Evolutionary conservation across 2,888 invertebrate species (phyloP), one percentile per base, ranked within the genome.

Genomic region (Meteorus cinctellus): DNA sequence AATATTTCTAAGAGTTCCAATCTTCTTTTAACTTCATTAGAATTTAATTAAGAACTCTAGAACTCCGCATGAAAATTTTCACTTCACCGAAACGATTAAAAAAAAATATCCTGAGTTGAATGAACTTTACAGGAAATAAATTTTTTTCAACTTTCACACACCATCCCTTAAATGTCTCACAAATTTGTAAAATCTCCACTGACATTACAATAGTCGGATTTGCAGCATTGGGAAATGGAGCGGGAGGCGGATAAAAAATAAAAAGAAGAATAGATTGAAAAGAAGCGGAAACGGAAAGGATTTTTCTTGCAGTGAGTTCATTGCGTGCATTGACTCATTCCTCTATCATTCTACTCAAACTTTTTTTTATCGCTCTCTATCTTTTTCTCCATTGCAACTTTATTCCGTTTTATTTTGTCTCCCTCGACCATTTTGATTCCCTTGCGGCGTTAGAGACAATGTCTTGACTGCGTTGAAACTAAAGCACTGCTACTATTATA

Each of bases 251-350:
- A 19, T n/a, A 24, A 55, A 19, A 55, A 55, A 55, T n/a, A 19
- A 48, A 48, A 48, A 48, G 14, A 8, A 8, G n/a, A 55, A 55
- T 55, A 31, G 6, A n/a, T 48, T 31, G 24, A 55, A 59, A 34
- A 55, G 27, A 12, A n/a, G 5, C 69, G 51, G 69, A 69, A 69
- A 34, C 69, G 69, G 69, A 69, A 69, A 31, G 69, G 24, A 69
- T 69, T 69, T 69, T 69, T 55, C 72, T 74, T 75, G 72, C 72
- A 36, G 36, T 55, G 48, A 75, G 59, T 69, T 24, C 60, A 63
- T 59, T 69, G 59, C 45, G 41, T 59, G 41, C 41, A 41, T 12
- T 67, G 68, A 75, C 75, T 60, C 45, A 36, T 27, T 48, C 31
- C 55, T 65, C 45, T 2, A 69, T 72, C 72, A 63, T 59, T 75